A percentile compares a stretch with the other conserved stretches of the same genome.
phyloP scores from a whole-genome alignment of 2,888 invertebrate species.

The Ennomos quercinarius region DNA sequence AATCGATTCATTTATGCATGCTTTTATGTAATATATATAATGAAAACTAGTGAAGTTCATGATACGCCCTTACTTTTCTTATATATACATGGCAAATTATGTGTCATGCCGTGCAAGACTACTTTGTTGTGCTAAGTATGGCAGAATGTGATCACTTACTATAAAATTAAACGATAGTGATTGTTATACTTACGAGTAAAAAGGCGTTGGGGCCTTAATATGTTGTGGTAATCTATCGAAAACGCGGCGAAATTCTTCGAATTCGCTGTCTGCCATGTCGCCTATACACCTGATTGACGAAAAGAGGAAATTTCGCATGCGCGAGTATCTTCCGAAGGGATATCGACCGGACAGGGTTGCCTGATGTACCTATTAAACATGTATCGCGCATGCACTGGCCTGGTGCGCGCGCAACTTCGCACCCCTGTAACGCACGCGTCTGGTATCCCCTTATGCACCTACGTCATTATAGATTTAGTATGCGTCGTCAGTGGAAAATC shows the following conservation, averaged over 20 bases:
- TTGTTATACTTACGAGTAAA: slow-evolving; percentile 93
- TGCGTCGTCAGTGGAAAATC: slow-evolving; percentile 69
- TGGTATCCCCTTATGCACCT: slow-evolving; percentile 45
- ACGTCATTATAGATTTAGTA: slow-evolving; percentile 36
- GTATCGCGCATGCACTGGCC: slow-evolving; percentile 53
- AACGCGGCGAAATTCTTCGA: slow-evolving; percentile 95
- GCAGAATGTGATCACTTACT: neutral
- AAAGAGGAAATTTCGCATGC: slow-evolving; percentile 66
- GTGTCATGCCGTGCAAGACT: slow-evolving; percentile 24
- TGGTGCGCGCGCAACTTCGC: slow-evolving; percentile 53
- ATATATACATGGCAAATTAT: slow-evolving; percentile 49
- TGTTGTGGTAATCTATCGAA: slow-evolving; percentile 93
- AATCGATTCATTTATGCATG: too few species aligned
- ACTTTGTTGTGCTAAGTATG: slow-evolving; percentile 19
- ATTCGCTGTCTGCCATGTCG: slow-evolving; percentile 97
- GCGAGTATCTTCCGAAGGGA: slow-evolving; percentile 53
- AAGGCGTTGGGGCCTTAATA: slow-evolving; percentile 91
- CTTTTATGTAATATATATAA: too few species aligned
- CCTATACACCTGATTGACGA: slow-evolving; percentile 89
- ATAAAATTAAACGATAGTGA: slow-evolving; percentile 19
- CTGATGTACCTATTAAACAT: slow-evolving; percentile 36
- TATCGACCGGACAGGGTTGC: slow-evolving; percentile 66
- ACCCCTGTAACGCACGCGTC: slow-evolving; percentile 45
- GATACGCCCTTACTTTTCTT: slow-evolving; percentile 36
- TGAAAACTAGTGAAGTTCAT: too few species aligned